Base-by-base conservation (phyloP, 2,797 vertebrate species). In the Triplophysa yarkandensis region DNA sequence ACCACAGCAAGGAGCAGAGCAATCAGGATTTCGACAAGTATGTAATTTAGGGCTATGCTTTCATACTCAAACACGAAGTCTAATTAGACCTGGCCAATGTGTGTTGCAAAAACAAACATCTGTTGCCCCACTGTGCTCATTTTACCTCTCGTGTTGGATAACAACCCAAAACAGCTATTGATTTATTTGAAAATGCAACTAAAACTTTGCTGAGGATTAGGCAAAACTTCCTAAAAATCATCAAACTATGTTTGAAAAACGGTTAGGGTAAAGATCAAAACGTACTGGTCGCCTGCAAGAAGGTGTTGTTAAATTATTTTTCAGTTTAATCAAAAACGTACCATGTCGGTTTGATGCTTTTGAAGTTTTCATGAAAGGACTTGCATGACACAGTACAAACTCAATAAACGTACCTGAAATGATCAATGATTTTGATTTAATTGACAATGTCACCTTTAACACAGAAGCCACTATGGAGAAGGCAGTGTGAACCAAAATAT, bases 231-330 rank as follows among this genome's bases (percentile, higher is more conserved):
- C 54, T 58, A 21, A 64, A 68, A 21, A 82, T 75, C 69, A 63
- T 83, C 69, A 58, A 78, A 79, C 77, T 41, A 80, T 84, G 60
- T 72, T 36, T 85, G 71, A 87, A 86, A 86, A 86, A 85, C 74
- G 85, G 79, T 83, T 72, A 36, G 25, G 19, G 39, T 2, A 60
- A 32, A 88, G 77, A 86, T 86, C 78, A 86, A 82, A 82, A 82
- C 48, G 28, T 77, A 44, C 28, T 19, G 11, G 44, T 79, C 76
- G 84, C 82, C 76, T 84, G 46, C 11, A 70, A 76, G 64, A 81
- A 62, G 73, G 68, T 77, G 78, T 2, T 32, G 41, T 55, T 54
- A 34, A 79, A 55, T 70, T 62, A 87, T 86, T 84, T 85, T 68
- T 65, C 78, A 41, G 61, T 57, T 66, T 57, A 50, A 68, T 67